A percentile compares a stretch with the other conserved stretches of the same genome.
Conservation (phyloP, 2,888 invertebrate genomes). For the Drosophila tanythrix region DNA sequence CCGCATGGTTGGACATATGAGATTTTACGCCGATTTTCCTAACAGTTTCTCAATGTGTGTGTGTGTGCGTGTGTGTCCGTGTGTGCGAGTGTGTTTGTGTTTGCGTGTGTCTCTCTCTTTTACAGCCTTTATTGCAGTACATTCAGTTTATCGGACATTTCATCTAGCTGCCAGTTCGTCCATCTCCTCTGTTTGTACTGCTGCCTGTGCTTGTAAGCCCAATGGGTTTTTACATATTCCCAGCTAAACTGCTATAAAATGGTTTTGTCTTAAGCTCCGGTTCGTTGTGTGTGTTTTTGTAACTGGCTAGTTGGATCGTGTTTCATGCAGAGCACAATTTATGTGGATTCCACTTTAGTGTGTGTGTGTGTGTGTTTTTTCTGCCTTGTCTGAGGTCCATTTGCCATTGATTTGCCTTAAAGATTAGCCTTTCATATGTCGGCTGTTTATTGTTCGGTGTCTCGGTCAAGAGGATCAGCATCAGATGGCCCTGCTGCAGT, state of each 20-base stretch:
- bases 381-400: slow-evolving; percentile 61
- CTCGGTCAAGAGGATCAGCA: slow-evolving; percentile 40
- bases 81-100: slow-evolving; percentile 9
- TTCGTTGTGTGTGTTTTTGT: slow-evolving; percentile 13
- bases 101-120: slow-evolving; percentile 26
- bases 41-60: slow-evolving; percentile 37
- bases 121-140: slow-evolving; percentile 66
- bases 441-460: slow-evolving; percentile 57
- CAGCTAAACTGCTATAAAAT: slow-evolving; percentile 71
- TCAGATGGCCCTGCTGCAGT: slow-evolving; percentile 23
- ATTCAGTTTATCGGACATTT: slow-evolving; percentile 72
- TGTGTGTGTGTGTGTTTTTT: slow-evolving; percentile 15
- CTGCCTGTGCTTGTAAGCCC: slow-evolving; percentile 8
- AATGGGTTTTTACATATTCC: slow-evolving; percentile 57
- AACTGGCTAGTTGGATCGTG: slow-evolving; percentile 58
- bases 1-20: slow-evolving; percentile 76
- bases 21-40: slow-evolving; percentile 73
- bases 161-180: slow-evolving; percentile 64
- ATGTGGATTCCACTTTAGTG: slow-evolving; percentile 26
- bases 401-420: slow-evolving; percentile 72
- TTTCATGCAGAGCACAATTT: slow-evolving; percentile 71
- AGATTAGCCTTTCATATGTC: slow-evolving; percentile 65
- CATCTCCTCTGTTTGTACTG: slow-evolving; percentile 2
- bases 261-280: slow-evolving; percentile 50
- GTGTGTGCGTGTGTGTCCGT: background rate